Base-by-base conservation (phyloP, 2,113 vertebrate genomes). In the Chaetura pelagica region DNA sequence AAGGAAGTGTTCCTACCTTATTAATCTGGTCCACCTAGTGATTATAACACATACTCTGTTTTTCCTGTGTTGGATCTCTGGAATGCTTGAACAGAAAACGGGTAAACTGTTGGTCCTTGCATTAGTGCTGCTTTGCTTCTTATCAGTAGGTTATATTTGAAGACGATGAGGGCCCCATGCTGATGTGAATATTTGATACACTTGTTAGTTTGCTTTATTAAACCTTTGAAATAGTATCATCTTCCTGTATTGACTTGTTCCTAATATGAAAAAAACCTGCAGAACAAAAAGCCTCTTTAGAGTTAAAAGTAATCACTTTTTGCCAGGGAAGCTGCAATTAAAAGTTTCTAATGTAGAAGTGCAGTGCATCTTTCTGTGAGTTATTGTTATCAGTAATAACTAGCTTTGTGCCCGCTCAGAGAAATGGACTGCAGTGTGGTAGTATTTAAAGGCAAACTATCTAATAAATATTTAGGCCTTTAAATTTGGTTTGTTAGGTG, bases 381-480 rank as follows among this genome's bases (percentile, higher is more conserved):
- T 44, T 91, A 42, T 3, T 69, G 24, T 54, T 83, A 63, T 5
- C n/a, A 9, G 13, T 48, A 75, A 29, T 58, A 83, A 77, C 19
- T 78, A 55, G 40, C 62, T 84, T 93, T 40, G 9, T 87, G 44
- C 55, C 84, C 2, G 1, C 59, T 54, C 68, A 77, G 69, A 75
- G 68, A 93, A 96, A 76, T 55, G 91, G 86, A 81, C 75, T 93
- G 76, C 84, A 93, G 19, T 68, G 61, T 87, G 44, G 87, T 79
- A 48, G 20, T 80, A 84, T 77, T 78, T 86, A 61, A 96, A 89
- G 44, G 40, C 38, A 77, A 77, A 30, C 32, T 81, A 64, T 52
- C 19, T 69, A 72, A 20, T 48, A 55, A 67, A 89, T 90, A 30
- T 71, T 84, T 57, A 86, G 85, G 32, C 38, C 64, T 79, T 88